Evolutionary conservation across 2,797 vertebrate genomes (phyloP).

Genomic region (Phrynocephalus vlangalii): DNA sequence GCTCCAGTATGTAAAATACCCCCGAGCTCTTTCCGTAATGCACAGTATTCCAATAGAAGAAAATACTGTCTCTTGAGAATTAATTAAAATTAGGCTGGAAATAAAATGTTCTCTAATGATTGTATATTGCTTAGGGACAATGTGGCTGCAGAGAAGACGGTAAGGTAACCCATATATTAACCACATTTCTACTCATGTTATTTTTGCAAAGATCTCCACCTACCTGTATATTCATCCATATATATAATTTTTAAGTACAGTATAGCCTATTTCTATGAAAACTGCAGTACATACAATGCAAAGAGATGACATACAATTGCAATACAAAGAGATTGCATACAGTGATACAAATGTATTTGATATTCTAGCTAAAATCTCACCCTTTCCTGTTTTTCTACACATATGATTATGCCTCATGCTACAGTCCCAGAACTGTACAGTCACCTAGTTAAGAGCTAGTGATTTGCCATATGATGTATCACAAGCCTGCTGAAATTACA

Average conservation of each 20-base stretch:
- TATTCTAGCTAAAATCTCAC: background rate
- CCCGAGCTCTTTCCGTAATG: background rate
- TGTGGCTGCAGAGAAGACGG: background rate
- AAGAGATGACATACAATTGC: background rate
- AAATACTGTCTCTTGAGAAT: background rate
- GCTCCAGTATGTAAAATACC: slow-evolving; percentile 10
- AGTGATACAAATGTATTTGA: background rate
- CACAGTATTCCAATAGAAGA: slow-evolving; percentile 1
- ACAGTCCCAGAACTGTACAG: background rate
- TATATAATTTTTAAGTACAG: background rate
- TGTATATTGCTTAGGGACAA: background rate
- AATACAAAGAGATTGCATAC: background rate
- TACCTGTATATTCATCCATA: background rate
- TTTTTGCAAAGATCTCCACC: background rate
- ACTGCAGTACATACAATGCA: background rate
- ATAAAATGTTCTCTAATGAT: slow-evolving; percentile 1
- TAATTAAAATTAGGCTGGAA: slow-evolving; percentile 32
- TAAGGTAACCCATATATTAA: background rate
- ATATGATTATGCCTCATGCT: background rate
- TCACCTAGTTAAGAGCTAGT: background rate
- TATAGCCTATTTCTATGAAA: background rate
- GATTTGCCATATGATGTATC: background rate
- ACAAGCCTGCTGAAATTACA: background rate
- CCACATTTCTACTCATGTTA: background rate
- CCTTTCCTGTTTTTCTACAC: background rate